Evolutionary conservation across 2,888 invertebrate genomes (phyloP), one percentile per base, ranked within the genome.

Genomic region (Silvanus unidentatus): DNA sequence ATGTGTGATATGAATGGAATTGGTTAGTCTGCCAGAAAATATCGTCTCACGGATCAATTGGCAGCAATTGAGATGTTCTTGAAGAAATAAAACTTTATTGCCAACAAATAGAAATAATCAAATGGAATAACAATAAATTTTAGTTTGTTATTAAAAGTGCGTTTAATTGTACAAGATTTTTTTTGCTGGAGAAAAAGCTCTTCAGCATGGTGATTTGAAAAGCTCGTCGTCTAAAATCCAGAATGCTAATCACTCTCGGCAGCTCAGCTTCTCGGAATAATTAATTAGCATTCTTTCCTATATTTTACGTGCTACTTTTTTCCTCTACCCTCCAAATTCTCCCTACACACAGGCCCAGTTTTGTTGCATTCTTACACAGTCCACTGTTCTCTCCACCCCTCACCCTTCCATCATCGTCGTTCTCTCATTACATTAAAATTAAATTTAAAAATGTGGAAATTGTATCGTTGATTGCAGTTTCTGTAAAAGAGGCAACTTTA

Each of bases 221-320:
- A 54, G 49, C 57, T 55, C 54, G 42, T 42, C 51, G 49, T 50
- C 56, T 44, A 55, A 59, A 13, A 55, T 58, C 57, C 58, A 62
- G 68, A 66, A 69, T 76, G 76, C 76, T 77, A 77, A 77, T 76
- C 76, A 76, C 74, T 73, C 73, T 60, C 65, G 58, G 71, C 62
- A 55, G 70, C 73, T 73, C 71, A 72, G 72, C 75, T 75, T 75
- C 66, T 67, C 63, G 61, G 77, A 76, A 77, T 77, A 77, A 77
- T 77, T 77, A 77, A 77, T 76, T 75, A 75, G 75, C 74, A 75
- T 76, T 76, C 76, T 76, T 75, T 74, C 66, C 73, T 69, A 68
- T 69, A 68, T 66, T 69, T 68, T 69, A 68, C 68, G 69, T 66
- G 68, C 64, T 63, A 58, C 65, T 66, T 69, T 69, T 66, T 62